A percentile compares a stretch with the other conserved stretches of the same genome.
These are phyloP conservation scores for Meles meles DNA, from an alignment of 2,113 vertebrate species.

Conservation along the genomic window DNA sequence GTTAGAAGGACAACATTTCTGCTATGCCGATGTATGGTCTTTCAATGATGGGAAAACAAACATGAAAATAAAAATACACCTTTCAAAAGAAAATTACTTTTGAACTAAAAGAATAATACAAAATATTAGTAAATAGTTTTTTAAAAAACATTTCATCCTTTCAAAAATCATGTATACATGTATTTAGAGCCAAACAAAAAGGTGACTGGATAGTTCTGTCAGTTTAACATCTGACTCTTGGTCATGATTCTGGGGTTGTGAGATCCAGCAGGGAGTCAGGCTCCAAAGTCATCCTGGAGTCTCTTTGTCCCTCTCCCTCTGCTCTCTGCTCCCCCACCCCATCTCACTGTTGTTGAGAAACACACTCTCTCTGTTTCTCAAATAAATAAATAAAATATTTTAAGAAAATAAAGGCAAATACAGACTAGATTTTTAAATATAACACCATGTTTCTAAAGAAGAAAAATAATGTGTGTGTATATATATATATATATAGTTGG, in stretches of 20 bases:
- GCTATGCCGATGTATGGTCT: neutral
- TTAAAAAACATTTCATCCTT: neutral
- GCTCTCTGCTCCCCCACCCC: neutral
- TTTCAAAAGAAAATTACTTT: constrained; percentile 49
- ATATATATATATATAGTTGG: no score
- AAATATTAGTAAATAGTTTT: constrained; percentile 49
- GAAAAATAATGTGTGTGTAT: neutral
- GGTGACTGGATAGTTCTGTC: neutral
- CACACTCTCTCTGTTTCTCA: neutral
- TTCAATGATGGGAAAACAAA: neutral
- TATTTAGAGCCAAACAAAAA: neutral
- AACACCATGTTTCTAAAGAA: neutral
- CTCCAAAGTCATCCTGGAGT: neutral
- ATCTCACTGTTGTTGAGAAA: neutral
- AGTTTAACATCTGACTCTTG: neutral
- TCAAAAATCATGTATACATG: neutral
- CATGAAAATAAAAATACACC: constrained; percentile 55
- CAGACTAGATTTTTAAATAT: neutral
- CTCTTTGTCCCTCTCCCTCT: neutral
- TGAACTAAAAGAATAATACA: constrained; percentile 32
- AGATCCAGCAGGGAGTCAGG: neutral
- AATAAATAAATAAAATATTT: neutral
- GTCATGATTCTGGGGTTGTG: neutral
- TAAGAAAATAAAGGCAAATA: neutral
- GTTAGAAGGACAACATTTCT: neutral